Conservation (phyloP, 2,113 vertebrate species). For the Leptosomus discolor region DNA sequence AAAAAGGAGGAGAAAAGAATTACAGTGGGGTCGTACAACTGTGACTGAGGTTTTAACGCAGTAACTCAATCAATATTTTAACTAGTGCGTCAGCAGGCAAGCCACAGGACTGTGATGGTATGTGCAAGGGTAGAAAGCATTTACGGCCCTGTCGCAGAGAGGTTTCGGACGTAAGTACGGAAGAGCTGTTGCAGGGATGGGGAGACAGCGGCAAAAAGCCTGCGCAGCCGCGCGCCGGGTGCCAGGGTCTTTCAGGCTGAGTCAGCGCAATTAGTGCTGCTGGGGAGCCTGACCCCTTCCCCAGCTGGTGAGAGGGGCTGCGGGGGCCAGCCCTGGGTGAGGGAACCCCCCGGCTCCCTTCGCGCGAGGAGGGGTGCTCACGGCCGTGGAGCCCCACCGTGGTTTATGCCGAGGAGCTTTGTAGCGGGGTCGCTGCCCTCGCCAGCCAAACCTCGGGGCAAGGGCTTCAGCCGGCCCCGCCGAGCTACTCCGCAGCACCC, state of each 20-base stretch:
- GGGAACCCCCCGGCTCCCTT: background rate
- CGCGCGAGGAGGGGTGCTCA: fast-evolving
- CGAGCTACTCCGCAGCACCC: no score
- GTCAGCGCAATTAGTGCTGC: fast-evolving
- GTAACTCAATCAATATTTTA: background rate
- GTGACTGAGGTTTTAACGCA: background rate
- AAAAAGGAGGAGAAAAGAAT: background rate
- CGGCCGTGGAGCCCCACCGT: fast-evolving
- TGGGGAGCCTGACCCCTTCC: no score
- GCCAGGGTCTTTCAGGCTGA: fast-evolving
- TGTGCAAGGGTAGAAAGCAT: background rate
- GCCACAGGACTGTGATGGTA: background rate
- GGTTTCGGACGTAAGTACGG: background rate
- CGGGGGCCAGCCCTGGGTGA: fast-evolving
- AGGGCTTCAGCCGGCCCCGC: background rate
- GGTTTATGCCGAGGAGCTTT: no score
- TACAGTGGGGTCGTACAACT: background rate
- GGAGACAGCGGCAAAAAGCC: background rate
- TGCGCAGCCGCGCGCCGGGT: fast-evolving
- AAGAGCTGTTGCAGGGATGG: background rate
- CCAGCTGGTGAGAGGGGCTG: background rate
- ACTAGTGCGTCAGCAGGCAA: background rate
- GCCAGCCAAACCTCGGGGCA: background rate
- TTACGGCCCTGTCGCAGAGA: background rate
- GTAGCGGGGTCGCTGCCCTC: background rate